A percentile compares a stretch with the other conserved stretches of the same genome.
phyloP scores from a whole-genome alignment of 2,113 vertebrate genomes.

The Scortum barcoo region DNA sequence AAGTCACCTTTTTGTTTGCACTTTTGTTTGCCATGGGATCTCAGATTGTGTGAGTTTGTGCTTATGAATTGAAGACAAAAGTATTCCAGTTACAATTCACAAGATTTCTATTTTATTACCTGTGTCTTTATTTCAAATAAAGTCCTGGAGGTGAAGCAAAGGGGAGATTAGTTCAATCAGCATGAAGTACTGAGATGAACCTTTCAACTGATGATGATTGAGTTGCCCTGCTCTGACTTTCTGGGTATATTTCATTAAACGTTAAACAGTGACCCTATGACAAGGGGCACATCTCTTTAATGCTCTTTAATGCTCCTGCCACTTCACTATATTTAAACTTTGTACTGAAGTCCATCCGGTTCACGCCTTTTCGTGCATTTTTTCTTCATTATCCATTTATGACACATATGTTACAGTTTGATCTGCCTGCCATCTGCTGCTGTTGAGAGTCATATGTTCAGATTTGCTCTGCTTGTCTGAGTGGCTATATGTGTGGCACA shows the following conservation, averaged over 20 bases:
- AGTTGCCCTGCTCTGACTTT: background rate
- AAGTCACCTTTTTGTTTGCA: constrained; percentile 84
- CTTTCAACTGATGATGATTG: background rate
- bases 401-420: background rate
- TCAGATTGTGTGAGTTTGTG: background rate
- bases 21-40: background rate
- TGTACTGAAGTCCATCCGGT: background rate
- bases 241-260: background rate
- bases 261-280: background rate
- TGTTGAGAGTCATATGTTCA: background rate
- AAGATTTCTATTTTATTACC: too few relatives aligned
- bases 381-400: background rate
- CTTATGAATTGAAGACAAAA: background rate
- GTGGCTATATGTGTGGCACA: background rate
- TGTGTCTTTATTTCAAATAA: too few relatives aligned
- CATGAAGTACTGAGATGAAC: background rate
- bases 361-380: background rate
- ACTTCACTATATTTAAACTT: background rate
- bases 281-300: background rate
- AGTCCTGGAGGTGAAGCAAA: too few relatives aligned
- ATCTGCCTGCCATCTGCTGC: background rate
- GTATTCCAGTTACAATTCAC: background rate
- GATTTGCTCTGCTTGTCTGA: background rate
- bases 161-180: background rate
- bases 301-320: background rate